phyloP scores from a whole-genome alignment of 2,888 invertebrate species.

The Lomographa bimaculata region DNA sequence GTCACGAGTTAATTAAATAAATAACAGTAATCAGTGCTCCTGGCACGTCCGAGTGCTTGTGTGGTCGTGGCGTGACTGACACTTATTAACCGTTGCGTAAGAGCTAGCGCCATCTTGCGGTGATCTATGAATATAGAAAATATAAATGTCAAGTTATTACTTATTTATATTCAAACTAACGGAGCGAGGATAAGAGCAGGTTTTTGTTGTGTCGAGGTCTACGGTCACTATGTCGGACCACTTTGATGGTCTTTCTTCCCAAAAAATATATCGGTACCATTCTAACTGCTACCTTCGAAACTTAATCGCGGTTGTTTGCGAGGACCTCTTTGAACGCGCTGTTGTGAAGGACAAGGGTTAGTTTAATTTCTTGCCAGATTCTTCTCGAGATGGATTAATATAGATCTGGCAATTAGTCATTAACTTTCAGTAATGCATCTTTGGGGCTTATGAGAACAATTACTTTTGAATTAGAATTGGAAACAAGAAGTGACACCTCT shows the following conservation, averaged over 20 bases:
- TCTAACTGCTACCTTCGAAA: no score
- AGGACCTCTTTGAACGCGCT: no score
- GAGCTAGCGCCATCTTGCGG: conserved; percentile 47
- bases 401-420: no score
- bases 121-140: conserved; percentile 44
- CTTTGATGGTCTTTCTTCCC: no score
- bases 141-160: conserved; percentile 39
- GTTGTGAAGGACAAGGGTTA: no score
- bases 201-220: conserved; percentile 10
- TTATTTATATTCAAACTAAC: conserved; percentile 27
- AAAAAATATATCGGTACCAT: neutral
- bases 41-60: conserved; percentile 58
- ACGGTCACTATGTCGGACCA: neutral
- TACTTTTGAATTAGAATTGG: no score
- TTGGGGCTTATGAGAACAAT: no score
- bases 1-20: conserved; percentile 54
- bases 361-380: no score
- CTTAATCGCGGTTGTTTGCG: no score
- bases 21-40: conserved; percentile 54
- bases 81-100: conserved; percentile 51
- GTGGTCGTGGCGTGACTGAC: conserved; percentile 74
- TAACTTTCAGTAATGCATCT: no score
- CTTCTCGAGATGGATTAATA: no score
- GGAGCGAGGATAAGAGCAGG: conserved; percentile 15
- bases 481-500: no score